phyloP scores from a whole-genome alignment of 1,140 invertebrate species.

The Akabosia matsudoensis region DNA sequence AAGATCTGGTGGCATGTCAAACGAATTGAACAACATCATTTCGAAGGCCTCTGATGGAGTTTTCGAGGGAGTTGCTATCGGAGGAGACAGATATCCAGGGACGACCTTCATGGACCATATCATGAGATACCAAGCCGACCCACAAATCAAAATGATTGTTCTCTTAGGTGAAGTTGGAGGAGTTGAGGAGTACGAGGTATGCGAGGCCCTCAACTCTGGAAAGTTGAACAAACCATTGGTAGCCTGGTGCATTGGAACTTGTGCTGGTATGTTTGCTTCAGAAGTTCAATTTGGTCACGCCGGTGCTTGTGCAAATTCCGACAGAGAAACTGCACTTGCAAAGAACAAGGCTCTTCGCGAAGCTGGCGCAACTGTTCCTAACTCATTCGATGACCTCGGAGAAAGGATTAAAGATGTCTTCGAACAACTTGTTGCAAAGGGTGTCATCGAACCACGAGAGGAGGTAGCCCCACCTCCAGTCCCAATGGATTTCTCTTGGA shows the following conservation, averaged over 20 bases:
- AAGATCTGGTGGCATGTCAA: conserved; percentile 98
- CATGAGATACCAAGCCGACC: conserved; percentile 71
- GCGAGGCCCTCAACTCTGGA: conserved; percentile 75
- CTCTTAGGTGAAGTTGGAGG: conserved; percentile 96
- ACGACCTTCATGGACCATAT: conserved; percentile 99
- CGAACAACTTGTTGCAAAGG: conserved; percentile 72
- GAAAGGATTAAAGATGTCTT: conserved; percentile 74
- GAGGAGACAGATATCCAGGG: conserved; percentile 98
- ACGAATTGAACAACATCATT: conserved; percentile 98
- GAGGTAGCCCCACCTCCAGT: conserved; percentile 97
- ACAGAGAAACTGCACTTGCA: conserved; percentile 85
- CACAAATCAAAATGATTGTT: conserved; percentile 87
- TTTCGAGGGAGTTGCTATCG: conserved; percentile 96
- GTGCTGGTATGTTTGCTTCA: conserved; percentile 81
- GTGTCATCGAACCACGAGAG: conserved; percentile 77
- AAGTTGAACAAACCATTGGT: conserved; percentile 90
- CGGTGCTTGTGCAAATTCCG: conserved; percentile 93
- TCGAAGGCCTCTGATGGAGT: conserved; percentile 96
- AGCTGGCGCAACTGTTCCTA: conserved; percentile 84
- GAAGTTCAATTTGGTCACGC: conserved; percentile 99
- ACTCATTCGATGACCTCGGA: conserved; percentile 89
- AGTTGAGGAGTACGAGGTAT: conserved; percentile 98
- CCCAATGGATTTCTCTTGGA: conserved; percentile 99
- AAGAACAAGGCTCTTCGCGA: conserved; percentile 84
- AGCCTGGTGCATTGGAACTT: conserved; percentile 84